Conservation (phyloP, 2,113 vertebrate species). For the Platanista minor region DNA sequence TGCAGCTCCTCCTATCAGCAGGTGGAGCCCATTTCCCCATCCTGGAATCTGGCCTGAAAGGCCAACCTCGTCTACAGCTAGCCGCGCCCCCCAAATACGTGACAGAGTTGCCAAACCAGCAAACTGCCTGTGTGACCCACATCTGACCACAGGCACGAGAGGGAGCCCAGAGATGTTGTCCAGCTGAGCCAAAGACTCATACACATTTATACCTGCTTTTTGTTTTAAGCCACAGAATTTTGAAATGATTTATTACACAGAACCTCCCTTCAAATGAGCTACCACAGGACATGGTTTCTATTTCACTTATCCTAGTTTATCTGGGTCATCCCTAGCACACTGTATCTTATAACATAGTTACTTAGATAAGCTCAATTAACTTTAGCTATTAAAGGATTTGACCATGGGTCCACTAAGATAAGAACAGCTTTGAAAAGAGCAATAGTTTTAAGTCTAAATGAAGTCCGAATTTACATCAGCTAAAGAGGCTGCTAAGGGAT, state of each 20-base stretch:
- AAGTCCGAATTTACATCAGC: not conserved
- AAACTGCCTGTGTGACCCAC: not conserved
- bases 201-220: not conserved
- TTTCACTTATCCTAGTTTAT: not conserved
- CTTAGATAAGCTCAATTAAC: not conserved
- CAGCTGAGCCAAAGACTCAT: not conserved
- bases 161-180: not conserved
- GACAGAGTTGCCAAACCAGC: not conserved
- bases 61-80: not conserved
- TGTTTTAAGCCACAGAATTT: not conserved
- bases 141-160: not conserved
- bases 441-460: not conserved
- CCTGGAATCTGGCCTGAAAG: not conserved
- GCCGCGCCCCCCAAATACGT: not conserved
- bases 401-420: not conserved
- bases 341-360: not conserved
- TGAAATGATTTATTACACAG: not conserved
- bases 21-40: not conserved
- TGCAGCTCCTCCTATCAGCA: not conserved
- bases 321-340: not conserved
- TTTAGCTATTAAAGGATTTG: not conserved
- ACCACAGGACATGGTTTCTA: not conserved
- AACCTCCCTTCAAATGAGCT: not conserved
- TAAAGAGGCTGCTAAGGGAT: not conserved
- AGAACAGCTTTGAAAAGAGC: not conserved